Base-by-base conservation (phyloP, 2,888 invertebrate genomes). In the Creontiades dilutus region DNA sequence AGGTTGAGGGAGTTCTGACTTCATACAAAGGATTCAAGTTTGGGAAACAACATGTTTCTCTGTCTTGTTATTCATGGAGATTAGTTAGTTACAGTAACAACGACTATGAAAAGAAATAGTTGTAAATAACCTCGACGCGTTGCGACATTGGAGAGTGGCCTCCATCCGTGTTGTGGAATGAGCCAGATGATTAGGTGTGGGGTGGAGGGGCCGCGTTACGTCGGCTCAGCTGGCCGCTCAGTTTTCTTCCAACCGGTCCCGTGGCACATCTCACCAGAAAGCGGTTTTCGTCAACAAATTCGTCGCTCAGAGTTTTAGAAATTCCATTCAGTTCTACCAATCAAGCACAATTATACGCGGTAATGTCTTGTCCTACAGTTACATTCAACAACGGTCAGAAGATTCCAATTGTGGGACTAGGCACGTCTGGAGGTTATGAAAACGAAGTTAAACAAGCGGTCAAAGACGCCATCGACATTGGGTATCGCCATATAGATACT, bases 401-500 rank as follows among this genome's bases (percentile, higher is more conserved):
- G 91, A 93, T 93, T 92, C 94, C 94, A 3, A 92, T 92, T 89
- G 82, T 94, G 52, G 94, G 93, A 0, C 92, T 93, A 1, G 94
- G 94, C 27, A 94, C 94, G n/a, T 94, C 94, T 95, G 55, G 95
- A 95, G 52, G 86, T n/a, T 28, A 75, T 75, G 86, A 86, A n/a
- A 46, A 86, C 47, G 95, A 96, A 92, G 95, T 95, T 0, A 94
- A 94, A 0, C 95, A 95, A 91, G 96, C 96, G 0, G 94, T 96
- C 3, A 95, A 95, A 90, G 95, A 96, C 92, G 97, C 97, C 2
- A 95, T 97, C 87, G 96, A 96, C 92, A 93, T 95, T 75, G 97
- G 97, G 0, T 97, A 97, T 92, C 94, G 96, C 0, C 96, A 96
- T 92, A 94, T 97, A 90, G 97, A 97, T 92, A 96, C 96, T 90